Evolutionary conservation across 2,888 invertebrate species (phyloP).

Genomic region (Lithophane semibrunnea): DNA sequence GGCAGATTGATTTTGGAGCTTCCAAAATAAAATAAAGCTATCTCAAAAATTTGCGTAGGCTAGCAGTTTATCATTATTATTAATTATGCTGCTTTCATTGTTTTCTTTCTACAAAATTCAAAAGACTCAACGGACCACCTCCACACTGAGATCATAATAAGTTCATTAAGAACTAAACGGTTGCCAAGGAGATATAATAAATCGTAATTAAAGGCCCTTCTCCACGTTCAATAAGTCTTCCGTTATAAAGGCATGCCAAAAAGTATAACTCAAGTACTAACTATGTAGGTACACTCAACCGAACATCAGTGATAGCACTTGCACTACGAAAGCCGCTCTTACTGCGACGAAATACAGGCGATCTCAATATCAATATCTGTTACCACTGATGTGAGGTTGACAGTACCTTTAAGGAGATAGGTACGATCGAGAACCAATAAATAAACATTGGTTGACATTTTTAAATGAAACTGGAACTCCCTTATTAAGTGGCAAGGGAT

Average conservation of each 20-base stretch:
- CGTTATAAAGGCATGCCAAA: constrained; percentile 35
- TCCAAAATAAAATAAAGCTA: too few species aligned
- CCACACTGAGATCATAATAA: constrained; percentile 5
- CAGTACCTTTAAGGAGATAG: too few species aligned
- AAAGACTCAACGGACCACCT: not conserved
- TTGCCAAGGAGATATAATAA: constrained; percentile 22
- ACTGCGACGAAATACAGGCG: not conserved
- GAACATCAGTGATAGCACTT: too few species aligned
- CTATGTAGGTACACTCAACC: constrained; percentile 1
- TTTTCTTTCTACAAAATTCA: not conserved
- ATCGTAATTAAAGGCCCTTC: constrained; percentile 45
- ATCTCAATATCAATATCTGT: not conserved
- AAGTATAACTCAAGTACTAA: constrained; percentile 18
- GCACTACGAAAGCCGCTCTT: not conserved
- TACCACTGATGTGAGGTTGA: not conserved
- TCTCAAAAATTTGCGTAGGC: too few species aligned
- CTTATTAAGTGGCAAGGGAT: constrained; percentile 16
- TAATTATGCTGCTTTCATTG: not conserved
- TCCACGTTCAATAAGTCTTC: constrained; percentile 23
- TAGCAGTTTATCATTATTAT: too few species aligned
- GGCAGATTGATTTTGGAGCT: too few species aligned
- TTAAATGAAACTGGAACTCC: constrained; percentile 35
- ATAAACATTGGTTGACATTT: constrained; percentile 32
- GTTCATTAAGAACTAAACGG: constrained; percentile 17
- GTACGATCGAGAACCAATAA: not conserved